Percentiles rank a stretch among this genome's conserved stretches.
These are phyloP conservation scores for Ormyrus nitidulus DNA, from an alignment of 2,888 invertebrate genomes.

Conservation along the genomic window DNA sequence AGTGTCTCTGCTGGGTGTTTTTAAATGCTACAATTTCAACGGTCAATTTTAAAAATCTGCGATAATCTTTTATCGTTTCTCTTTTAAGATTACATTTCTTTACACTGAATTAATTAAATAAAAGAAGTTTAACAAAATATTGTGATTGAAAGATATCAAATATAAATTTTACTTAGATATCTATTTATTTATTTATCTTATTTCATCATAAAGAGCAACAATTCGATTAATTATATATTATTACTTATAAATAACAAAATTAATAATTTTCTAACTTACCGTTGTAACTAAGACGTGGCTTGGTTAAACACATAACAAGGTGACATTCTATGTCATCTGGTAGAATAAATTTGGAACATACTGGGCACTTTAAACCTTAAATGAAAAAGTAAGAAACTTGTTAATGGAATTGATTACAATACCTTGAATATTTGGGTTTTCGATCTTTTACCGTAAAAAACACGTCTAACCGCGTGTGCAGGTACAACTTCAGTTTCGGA, in stretches of 20 bases:
- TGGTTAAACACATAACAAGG: slow-evolving; percentile 99
- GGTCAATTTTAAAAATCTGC: too few relatives aligned
- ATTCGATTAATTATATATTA: background rate
- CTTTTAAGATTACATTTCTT: too few relatives aligned
- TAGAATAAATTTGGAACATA: slow-evolving; percentile 98
- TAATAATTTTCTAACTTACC: slow-evolving; percentile 80
- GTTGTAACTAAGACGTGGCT: slow-evolving; percentile 98
- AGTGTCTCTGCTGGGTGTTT: too few relatives aligned
- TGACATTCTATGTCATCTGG: slow-evolving; percentile 99
- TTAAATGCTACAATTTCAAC: too few relatives aligned
- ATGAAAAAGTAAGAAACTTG: slow-evolving; percentile 66
- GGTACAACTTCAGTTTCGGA: slow-evolving; percentile 72
- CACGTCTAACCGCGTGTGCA: slow-evolving; percentile 70
- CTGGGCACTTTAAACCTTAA: slow-evolving; percentile 98
- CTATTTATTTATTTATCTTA: too few relatives aligned
- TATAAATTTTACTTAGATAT: too few relatives aligned
- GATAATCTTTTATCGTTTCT: too few relatives aligned
- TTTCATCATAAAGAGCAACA: too few relatives aligned
- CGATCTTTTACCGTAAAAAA: slow-evolving; percentile 69
- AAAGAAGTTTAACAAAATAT: too few relatives aligned
- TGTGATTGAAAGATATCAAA: too few relatives aligned
- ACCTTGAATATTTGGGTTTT: too few relatives aligned
- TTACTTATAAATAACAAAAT: slow-evolving; percentile 47
- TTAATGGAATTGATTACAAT: slow-evolving; percentile 9
- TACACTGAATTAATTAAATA: too few relatives aligned